These are phyloP conservation scores for Cisticola juncidis DNA, from an alignment of 2,113 vertebrate species.

Conservation along the genomic window DNA sequence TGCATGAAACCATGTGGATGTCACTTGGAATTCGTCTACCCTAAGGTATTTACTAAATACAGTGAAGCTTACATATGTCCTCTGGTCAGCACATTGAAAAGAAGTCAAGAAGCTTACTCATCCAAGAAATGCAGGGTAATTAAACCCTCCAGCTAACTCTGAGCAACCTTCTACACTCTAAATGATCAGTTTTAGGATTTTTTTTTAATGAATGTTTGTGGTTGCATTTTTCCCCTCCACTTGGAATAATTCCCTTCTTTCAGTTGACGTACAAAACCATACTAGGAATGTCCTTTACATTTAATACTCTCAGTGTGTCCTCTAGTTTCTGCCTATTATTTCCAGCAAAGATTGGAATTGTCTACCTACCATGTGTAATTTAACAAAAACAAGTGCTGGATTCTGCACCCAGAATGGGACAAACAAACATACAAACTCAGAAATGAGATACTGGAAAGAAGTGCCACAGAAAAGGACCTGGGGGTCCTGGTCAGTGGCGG, in stretches of 20 bases:
- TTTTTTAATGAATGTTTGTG: neutral
- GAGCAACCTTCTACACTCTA: neutral
- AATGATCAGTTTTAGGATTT: neutral
- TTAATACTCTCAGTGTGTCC: neutral
- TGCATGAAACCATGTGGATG: neutral
- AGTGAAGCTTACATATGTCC: conserved; percentile 33
- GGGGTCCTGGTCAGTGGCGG: accelerated
- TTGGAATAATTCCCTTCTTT: neutral
- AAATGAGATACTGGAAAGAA: neutral
- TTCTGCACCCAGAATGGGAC: neutral
- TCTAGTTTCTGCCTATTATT: neutral
- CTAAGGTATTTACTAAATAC: conserved; percentile 41
- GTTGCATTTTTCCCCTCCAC: neutral
- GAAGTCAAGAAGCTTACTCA: conserved; percentile 49
- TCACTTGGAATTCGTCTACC: neutral
- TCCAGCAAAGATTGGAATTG: neutral
- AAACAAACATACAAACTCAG: neutral
- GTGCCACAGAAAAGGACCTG: accelerated
- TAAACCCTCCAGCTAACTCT: neutral
- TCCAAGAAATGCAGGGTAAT: neutral
- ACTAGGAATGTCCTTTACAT: neutral
- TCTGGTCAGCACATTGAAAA: conserved; percentile 39
- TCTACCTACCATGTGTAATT: neutral
- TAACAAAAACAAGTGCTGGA: neutral
- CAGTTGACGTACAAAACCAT: neutral